Conservation (phyloP, 2,113 vertebrate genomes). For the Monopterus albus region DNA sequence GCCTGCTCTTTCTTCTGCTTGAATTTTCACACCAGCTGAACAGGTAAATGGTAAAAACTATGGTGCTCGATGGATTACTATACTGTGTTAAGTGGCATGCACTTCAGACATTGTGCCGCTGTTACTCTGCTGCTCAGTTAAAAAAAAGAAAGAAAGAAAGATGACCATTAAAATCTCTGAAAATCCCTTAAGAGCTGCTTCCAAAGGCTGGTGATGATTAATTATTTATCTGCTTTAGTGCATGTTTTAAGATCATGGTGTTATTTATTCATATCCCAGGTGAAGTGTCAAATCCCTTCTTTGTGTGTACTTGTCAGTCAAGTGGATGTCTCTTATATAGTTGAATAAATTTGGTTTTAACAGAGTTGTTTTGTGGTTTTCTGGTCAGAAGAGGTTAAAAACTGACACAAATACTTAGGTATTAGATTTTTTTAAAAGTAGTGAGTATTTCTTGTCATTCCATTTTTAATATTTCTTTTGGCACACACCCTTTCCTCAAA, state of each 20-base stretch:
- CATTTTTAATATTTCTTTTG: background rate
- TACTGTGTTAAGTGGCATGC: conserved; percentile 19
- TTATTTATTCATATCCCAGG: conserved; percentile 54
- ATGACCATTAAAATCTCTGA: conserved; percentile 34
- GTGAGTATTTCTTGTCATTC: too few relatives aligned
- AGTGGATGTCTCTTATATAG: conserved; percentile 13
- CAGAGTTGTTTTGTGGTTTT: background rate
- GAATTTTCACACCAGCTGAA: background rate
- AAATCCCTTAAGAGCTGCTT: conserved; percentile 43
- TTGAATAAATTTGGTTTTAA: background rate
- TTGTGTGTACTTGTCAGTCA: conserved; percentile 34
- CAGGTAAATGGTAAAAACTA: background rate
- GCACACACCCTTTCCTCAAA: background rate
- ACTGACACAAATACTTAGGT: background rate
- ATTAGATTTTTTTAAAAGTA: background rate
- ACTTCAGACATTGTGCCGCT: conserved; percentile 8
- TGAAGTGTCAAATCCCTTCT: conserved; percentile 44
- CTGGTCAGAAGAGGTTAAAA: background rate
- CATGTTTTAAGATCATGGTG: conserved; percentile 23
- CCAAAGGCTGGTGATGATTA: conserved; percentile 33
- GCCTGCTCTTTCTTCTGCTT: background rate
- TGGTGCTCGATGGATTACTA: conserved; percentile 7
- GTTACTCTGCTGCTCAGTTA: conserved; percentile 30
- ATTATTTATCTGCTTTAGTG: conserved; percentile 39
- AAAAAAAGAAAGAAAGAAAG: conserved; percentile 42